Conservation (phyloP, 2,113 vertebrate species). For the Typhlomys cinereus region DNA sequence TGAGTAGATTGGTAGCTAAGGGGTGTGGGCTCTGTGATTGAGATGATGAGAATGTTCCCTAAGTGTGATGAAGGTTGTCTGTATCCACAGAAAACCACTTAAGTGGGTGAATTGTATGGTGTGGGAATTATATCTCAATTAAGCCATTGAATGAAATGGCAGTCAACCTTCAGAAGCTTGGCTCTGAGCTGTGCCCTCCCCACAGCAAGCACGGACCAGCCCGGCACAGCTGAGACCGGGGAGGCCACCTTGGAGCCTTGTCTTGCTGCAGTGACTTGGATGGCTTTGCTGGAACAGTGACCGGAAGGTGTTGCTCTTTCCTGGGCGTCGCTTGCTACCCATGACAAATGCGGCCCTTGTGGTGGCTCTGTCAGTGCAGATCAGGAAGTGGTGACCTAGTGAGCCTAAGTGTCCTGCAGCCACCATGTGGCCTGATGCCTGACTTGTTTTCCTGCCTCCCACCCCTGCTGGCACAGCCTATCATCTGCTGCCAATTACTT, state of each 20-base stretch:
- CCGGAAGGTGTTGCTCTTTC: neutral
- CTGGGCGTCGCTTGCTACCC: neutral
- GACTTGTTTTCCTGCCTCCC: no score
- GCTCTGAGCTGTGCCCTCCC: neutral
- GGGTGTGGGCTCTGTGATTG: neutral
- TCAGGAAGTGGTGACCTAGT: neutral
- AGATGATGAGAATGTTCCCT: neutral
- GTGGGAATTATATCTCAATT: neutral
- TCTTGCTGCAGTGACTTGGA: neutral
- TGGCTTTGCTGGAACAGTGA: neutral
- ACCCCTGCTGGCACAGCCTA: rapidly evolving
- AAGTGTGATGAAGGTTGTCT: neutral
- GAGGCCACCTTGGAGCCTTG: neutral
- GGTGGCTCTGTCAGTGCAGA: neutral
- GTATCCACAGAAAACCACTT: neutral
- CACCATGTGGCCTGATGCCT: neutral
- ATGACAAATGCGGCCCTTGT: neutral
- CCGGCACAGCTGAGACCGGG: rapidly evolving
- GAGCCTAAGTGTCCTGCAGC: neutral
- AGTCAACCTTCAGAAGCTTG: neutral
- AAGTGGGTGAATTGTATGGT: neutral
- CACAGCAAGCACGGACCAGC: neutral
- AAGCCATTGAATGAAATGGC: neutral
- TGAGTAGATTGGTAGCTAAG: neutral
- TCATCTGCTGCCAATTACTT: neutral